Conservation (phyloP, 2,888 invertebrate genomes). For the Athrips mouffetella region DNA sequence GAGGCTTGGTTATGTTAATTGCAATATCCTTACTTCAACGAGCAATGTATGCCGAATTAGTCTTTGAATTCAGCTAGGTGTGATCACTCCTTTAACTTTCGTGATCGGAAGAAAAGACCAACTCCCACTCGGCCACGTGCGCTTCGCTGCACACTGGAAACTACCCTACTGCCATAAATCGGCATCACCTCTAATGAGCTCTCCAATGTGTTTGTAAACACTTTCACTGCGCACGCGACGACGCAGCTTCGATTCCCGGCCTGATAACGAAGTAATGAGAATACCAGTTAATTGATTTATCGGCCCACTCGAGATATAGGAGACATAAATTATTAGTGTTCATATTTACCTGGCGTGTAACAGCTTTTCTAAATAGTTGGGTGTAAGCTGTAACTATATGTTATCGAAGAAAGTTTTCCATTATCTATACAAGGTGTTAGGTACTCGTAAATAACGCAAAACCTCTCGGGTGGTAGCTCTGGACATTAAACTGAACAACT, state of each 20-base stretch:
- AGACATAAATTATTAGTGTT: constrained; percentile 24
- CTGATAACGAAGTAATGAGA: constrained; percentile 67
- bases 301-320: constrained; percentile 26
- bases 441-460: no score
- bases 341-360: not conserved
- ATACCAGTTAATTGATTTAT: constrained; percentile 69
- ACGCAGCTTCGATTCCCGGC: constrained; percentile 66
- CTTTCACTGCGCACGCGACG: constrained; percentile 65
- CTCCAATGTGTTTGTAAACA: constrained; percentile 37
- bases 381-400: no score
- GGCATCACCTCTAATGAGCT: constrained; percentile 13
- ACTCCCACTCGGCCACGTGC: not conserved
- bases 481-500: no score
- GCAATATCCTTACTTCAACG: no score
- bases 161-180: constrained; percentile 7
- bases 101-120: not conserved
- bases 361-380: constrained; percentile 20
- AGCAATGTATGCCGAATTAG: no score
- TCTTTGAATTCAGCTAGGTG: no score
- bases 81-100: no score
- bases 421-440: no score
- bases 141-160: constrained; percentile 31
- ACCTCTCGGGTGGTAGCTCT: no score
- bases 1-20: no score
- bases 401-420: no score